Evolutionary conservation across 2,113 vertebrate genomes (phyloP), one percentile per base, ranked within the genome.

Genomic region (Ranitomeya imitator): DNA sequence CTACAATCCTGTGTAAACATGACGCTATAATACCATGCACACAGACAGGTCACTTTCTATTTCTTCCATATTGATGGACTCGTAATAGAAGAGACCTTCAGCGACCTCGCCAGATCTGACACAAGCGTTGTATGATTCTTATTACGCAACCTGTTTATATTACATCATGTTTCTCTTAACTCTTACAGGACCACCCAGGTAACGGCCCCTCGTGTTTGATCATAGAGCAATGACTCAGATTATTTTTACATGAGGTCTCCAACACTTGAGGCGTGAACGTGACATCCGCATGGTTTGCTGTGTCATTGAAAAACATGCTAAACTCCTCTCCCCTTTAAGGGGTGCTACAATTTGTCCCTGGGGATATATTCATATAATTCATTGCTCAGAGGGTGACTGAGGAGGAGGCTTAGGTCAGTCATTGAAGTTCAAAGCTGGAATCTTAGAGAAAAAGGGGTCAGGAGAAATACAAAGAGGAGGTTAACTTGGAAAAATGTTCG

Each of bases 141-240:
- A 61, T 87, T 73, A 81, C 65, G 55, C 65, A 61, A 81, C 79
- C 67, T 83, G 26, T 88, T 83, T 73, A 45, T 88, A 82, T 82
- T 88, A 74, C 67, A 45, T 57, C 21, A 71, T 74, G 86, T 83
- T 86, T 76, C 60, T 61, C 31, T 82, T 81, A 82, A 74, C 86
- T 87, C 86, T 83, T 74, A 82, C 57, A 73, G 79, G 79, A 83
- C 79, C 86, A 87, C 86, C 86, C 86, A 88, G 54, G 54, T 69
- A 51, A 69, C 7, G 18, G 19, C 16, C 3, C 26, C 18, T 81
- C 19, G n/a, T 82, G 23, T 45, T 87, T 87, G 31, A 82, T 82
- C 60, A 63, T n/a, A 26, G 5, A 45, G 31, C 8, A 81, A 81
- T 82, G 80, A 81, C 23, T 80, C 15, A 19, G 57, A 82, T 82